Percentiles rank a stretch among this genome's conserved stretches.
phyloP scores from a whole-genome alignment of 2,888 invertebrate genomes.

The Therioaphis trifolii region DNA sequence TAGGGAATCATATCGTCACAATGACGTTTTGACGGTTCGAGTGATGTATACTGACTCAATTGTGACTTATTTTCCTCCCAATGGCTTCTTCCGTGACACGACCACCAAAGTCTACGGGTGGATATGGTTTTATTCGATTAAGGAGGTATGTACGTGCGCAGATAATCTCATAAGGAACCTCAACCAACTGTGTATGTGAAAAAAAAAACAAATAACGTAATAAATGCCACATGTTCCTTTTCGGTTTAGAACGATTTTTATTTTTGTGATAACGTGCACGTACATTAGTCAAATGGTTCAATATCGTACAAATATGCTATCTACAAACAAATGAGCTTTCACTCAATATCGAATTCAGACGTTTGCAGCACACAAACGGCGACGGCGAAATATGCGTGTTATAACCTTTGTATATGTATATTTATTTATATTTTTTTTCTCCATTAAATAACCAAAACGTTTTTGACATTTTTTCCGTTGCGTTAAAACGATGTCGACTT shows the following conservation, averaged over 20 bases:
- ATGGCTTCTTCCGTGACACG: background rate
- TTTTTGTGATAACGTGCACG: background rate
- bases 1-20: too few relatives aligned
- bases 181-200: background rate
- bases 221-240: slow-evolving; percentile 22
- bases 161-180: slow-evolving; percentile 16
- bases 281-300: slow-evolving; percentile 45
- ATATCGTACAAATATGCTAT: slow-evolving; percentile 18
- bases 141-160: background rate
- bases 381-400: background rate
- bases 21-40: background rate
- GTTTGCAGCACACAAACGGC: background rate
- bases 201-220: slow-evolving; percentile 10
- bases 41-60: background rate
- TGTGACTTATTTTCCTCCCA: slow-evolving; percentile 1
- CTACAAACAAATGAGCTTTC: slow-evolving; percentile 36
- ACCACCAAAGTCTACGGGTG: background rate
- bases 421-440: background rate
- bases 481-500: background rate
- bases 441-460: background rate
- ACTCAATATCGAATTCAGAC: background rate
- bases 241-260: background rate
- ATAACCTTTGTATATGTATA: background rate
- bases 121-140: slow-evolving; percentile 9
- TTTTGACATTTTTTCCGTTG: slow-evolving; percentile 11